Evolutionary conservation across 1,140 invertebrate species (phyloP).

Genomic region (Camponotus pennsylvanicus): DNA sequence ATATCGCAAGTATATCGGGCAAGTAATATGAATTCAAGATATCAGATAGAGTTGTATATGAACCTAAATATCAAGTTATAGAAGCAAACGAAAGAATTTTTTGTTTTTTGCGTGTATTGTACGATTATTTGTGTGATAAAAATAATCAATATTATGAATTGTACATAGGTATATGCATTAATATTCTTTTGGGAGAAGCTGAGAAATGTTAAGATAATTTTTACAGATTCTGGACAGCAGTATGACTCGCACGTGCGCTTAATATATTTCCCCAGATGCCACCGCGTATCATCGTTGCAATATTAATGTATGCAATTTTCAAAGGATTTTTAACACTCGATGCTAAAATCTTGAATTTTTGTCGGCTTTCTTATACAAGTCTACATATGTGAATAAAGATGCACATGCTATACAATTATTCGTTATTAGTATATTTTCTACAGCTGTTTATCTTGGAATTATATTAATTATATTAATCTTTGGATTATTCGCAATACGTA

Average conservation of each 20-base stretch:
- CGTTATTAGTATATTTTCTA: not conserved
- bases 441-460: not conserved
- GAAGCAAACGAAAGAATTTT: not conserved
- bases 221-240: not conserved
- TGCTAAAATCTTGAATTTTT: not conserved
- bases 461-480: not conserved
- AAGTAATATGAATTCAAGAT: not conserved
- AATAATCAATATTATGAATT: not conserved
- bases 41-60: not conserved
- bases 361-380: not conserved
- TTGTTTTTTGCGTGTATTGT: not conserved
- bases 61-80: not conserved
- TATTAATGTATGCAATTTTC: conserved; percentile 50
- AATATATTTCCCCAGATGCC: conserved; percentile 19
- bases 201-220: conserved; percentile 18
- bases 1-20: not conserved
- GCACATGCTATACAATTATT: not conserved
- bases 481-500: conserved; percentile 13
- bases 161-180: not conserved
- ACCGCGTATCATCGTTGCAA: not conserved
- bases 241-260: not conserved
- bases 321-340: not conserved
- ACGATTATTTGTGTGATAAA: not conserved
- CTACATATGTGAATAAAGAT: not conserved
- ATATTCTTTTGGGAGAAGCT: no score